These are phyloP conservation scores for Chelonus insularis DNA, from an alignment of 1,140 invertebrate species.

Conservation along the genomic window DNA sequence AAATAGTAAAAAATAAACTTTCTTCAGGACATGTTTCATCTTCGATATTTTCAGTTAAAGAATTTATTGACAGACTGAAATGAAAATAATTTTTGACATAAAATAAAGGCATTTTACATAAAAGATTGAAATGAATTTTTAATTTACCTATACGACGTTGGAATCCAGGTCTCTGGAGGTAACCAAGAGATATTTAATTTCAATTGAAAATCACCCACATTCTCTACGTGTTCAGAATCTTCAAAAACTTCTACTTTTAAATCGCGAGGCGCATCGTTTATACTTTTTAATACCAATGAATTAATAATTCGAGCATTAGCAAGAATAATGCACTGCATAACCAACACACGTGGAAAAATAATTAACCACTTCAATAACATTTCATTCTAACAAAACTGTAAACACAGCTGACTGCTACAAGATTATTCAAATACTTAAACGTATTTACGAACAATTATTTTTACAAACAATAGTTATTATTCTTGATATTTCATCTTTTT, in stretches of 20 bases:
- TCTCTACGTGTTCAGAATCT: constrained; percentile 5
- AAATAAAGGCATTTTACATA: background rate
- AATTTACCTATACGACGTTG: constrained; percentile 28
- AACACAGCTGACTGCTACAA: too few relatives aligned
- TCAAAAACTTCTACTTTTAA: constrained; percentile 26
- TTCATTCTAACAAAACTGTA: constrained; percentile 2
- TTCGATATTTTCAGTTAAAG: constrained; percentile 6
- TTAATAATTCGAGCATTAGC: background rate
- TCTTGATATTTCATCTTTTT: too few relatives aligned
- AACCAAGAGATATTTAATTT: constrained; percentile 30
- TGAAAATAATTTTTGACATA: background rate
- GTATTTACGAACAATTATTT: too few relatives aligned
- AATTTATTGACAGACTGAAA: constrained; percentile 27
- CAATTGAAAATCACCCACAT: constrained; percentile 14
- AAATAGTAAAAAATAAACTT: constrained; percentile 36
- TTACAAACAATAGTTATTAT: too few relatives aligned
- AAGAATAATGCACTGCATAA: background rate
- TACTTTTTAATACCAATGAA: background rate
- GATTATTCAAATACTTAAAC: too few relatives aligned
- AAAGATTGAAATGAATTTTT: too few relatives aligned
- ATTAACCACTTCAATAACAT: background rate
- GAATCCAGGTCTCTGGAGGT: background rate
- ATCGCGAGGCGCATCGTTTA: background rate
- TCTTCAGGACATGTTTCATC: constrained; percentile 33
- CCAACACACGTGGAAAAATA: background rate